Evolutionary conservation across 2,797 vertebrate genomes (phyloP), one percentile per base, ranked within the genome.

Genomic region (Eupleurogrammus muticus): DNA sequence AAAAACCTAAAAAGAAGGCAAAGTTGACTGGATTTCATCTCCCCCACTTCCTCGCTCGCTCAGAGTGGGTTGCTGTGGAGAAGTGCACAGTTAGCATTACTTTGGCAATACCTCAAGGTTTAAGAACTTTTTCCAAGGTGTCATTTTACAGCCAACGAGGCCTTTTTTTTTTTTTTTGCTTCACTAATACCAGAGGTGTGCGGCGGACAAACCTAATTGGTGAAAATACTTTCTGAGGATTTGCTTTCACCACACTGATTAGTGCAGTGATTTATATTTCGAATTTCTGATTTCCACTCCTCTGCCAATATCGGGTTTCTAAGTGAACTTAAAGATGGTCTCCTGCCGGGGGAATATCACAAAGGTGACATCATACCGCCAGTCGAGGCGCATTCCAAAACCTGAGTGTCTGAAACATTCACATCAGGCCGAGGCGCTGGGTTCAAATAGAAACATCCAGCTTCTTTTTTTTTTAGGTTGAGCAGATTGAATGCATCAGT

Each of bases 1-100:
- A 89, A 92, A 88, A 82, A 36, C 44, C 60, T 69, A 32, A 73
- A n/a, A 77, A 80, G 40, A 63, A 70, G 68, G 61, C 79, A 79
- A 74, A 79, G 59, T 66, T 58, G 59, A 77, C 76, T 53, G 16
- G 35, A 72, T 87, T 83, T 78, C 57, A 72, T 68, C 73, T 55
- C 60, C 47, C 68, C 55, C 53, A 63, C 82, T 80, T 82, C 85
- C 87, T 85, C 32, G 1, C 62, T 68, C 70, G 40, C 70, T 70
- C 62, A 62, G 77, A 74, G 28, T 54, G 53, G 35, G 66, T 66
- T 42, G 70, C 66, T 59, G 70, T 24, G 4, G 58, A 81, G 80
- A 85, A 83, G 42, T 81, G 63, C 82, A 46, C 74, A 23, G 69
- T 75, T 82, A 83, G 83, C 78, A 75, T 80, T 77, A 60, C 80